Conservation (phyloP, 2,113 vertebrate genomes). For the Pedionomus torquatus region DNA sequence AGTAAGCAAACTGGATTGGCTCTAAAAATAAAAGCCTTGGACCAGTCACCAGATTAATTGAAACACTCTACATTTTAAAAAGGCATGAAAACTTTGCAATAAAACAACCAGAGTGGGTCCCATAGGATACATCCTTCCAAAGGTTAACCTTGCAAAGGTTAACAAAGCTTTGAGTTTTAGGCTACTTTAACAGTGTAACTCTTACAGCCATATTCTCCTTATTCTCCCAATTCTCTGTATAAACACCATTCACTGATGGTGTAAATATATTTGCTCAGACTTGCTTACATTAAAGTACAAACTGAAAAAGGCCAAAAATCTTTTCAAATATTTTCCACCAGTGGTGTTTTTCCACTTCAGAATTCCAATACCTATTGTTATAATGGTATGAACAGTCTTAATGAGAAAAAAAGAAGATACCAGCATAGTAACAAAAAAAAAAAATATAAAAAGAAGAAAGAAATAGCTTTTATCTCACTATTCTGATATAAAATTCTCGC, state of each 20-base stretch:
- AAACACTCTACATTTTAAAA: background rate
- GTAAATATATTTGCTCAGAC: background rate
- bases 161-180: background rate
- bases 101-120: background rate
- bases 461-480: background rate
- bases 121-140: background rate
- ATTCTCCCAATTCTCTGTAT: background rate
- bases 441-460: no score
- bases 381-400: accelerated
- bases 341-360: background rate
- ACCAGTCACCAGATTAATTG: background rate
- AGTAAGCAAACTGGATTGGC: background rate
- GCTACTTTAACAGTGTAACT: background rate
- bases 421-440: no score
- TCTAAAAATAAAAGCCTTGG: background rate
- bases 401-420: background rate
- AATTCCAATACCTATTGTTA: background rate
- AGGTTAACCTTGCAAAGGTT: background rate
- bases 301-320: background rate
- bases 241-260: background rate
- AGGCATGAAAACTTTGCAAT: background rate
- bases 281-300: background rate
- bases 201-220: background rate
- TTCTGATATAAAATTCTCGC: background rate
- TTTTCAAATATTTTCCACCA: background rate